Percentiles rank a stretch among this genome's conserved stretches.
Evolutionary conservation across 1,140 invertebrate genomes (phyloP).

Genomic region (Calephelis nemesis): DNA sequence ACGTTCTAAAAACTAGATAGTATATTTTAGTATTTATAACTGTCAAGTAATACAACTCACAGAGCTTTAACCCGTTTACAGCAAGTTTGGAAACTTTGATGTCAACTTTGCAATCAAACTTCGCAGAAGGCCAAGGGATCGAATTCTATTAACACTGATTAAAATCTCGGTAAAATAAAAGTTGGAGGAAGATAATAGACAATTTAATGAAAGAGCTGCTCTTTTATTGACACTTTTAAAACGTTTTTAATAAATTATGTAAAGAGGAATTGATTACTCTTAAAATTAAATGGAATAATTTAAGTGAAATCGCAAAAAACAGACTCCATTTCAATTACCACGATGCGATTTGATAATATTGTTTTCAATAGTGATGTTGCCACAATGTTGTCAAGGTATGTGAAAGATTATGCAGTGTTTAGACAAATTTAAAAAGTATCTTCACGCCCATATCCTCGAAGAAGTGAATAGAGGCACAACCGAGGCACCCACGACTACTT

Average conservation of each 20-base stretch:
- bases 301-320: too few relatives aligned
- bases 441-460: too few relatives aligned
- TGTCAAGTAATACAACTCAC: not conserved
- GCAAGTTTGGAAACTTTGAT: slow-evolving; percentile 5
- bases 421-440: too few relatives aligned
- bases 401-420: too few relatives aligned
- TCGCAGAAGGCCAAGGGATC: slow-evolving; percentile 18
- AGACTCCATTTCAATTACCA: too few relatives aligned
- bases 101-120: slow-evolving; percentile 21
- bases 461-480: too few relatives aligned
- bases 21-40: not conserved
- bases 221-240: slow-evolving; percentile 34
- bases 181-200: slow-evolving; percentile 25
- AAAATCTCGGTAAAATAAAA: slow-evolving; percentile 22
- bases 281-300: too few relatives aligned
- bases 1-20: too few relatives aligned
- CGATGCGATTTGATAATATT: too few relatives aligned
- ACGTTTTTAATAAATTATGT: slow-evolving; percentile 38
- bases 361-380: too few relatives aligned
- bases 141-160: slow-evolving; percentile 25
- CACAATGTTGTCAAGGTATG: too few relatives aligned
- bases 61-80: slow-evolving; percentile 4
- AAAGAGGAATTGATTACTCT: slow-evolving; percentile 7
- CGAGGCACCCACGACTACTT: too few relatives aligned
- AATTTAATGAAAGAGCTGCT: slow-evolving; percentile 21